phyloP scores from a whole-genome alignment of 2,888 invertebrate genomes.

The Campoletis raptor region DNA sequence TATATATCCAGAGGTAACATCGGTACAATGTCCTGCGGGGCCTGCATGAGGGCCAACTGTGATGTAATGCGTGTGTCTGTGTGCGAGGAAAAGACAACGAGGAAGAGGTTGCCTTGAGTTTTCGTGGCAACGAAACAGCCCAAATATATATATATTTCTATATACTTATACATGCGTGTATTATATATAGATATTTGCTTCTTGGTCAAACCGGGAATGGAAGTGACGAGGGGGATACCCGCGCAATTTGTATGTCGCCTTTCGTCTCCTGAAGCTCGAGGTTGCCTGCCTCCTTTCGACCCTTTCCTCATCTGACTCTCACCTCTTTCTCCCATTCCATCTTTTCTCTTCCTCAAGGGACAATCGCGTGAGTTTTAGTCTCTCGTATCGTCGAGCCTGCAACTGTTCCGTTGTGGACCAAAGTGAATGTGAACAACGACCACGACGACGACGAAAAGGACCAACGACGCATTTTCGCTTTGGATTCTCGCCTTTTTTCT shows the following conservation, averaged over 20 bases:
- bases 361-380: slow-evolving; percentile 62
- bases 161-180: slow-evolving; percentile 14
- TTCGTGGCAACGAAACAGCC: slow-evolving; percentile 55
- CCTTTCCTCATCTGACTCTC: slow-evolving; percentile 55
- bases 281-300: slow-evolving; percentile 65
- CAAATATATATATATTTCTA: slow-evolving; percentile 53
- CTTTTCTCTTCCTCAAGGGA: slow-evolving; percentile 51
- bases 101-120: slow-evolving; percentile 67
- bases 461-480: slow-evolving; percentile 45
- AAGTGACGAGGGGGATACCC: slow-evolving; percentile 71
- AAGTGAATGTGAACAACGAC: slow-evolving; percentile 64
- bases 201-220: slow-evolving; percentile 72
- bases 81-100: slow-evolving; percentile 53
- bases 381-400: slow-evolving; percentile 52
- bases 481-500: background rate
- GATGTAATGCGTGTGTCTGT: slow-evolving; percentile 27
- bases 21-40: slow-evolving; percentile 47
- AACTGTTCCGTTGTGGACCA: slow-evolving; percentile 48
- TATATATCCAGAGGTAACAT: slow-evolving; percentile 50
- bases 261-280: slow-evolving; percentile 65
- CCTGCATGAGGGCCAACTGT: slow-evolving; percentile 34
- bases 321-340: slow-evolving; percentile 27
- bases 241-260: slow-evolving; percentile 70
- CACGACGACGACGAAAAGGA: slow-evolving; percentile 40
- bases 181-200: slow-evolving; percentile 64